Base-by-base conservation (phyloP, 2,888 invertebrate genomes). In the Ophion obscuratus region DNA sequence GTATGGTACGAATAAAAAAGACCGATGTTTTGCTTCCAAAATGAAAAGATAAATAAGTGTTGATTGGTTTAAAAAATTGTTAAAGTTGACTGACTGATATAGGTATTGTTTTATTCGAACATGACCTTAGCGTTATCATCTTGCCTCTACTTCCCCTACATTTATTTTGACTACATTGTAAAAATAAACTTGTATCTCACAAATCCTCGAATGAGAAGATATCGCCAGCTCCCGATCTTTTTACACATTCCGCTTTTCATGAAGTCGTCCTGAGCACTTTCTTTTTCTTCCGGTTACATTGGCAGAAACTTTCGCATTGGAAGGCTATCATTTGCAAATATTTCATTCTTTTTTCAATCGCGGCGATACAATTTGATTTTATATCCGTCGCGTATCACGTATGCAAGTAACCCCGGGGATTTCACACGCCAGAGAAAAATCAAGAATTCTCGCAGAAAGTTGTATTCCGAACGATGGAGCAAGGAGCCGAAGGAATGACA, bases 371-470 rank as follows among this genome's bases (percentile, higher is more conserved):
- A 24, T 62, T 62, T 74, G 3, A 36, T 68, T 78, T 44, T 17
- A 68, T 64, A 17, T 44, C 27, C n/a, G 14, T 31, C 47, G 31
- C 36, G 70, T 70, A 57, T 70, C 44, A 47, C 44, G 66, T 66
- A 75, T 31, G 31, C 31, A 4, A 31, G 31, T 31, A 47, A 5
- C 64, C 62, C 62, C 70, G 57, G 14, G n/a, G 20, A 67, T 66
- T 40, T 20, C 14, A 9, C n/a, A 36, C 27, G 64, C 67, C 73
- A 74, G 53, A 73, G 36, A 81, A 84, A 76, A 85, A 78, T 81
- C 70, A 75, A 78, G 67, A 59, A 85, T 47, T 81, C 73, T 67
- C 61, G 73, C 78, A 73, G 62, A 68, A 70, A 77, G 62, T 81
- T 44, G 66, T 61, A 17, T 64, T 31, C n/a, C 24, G 44, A 66